Evolutionary conservation across 2,113 vertebrate genomes (phyloP).

Genomic region (Callithrix jacchus): DNA sequence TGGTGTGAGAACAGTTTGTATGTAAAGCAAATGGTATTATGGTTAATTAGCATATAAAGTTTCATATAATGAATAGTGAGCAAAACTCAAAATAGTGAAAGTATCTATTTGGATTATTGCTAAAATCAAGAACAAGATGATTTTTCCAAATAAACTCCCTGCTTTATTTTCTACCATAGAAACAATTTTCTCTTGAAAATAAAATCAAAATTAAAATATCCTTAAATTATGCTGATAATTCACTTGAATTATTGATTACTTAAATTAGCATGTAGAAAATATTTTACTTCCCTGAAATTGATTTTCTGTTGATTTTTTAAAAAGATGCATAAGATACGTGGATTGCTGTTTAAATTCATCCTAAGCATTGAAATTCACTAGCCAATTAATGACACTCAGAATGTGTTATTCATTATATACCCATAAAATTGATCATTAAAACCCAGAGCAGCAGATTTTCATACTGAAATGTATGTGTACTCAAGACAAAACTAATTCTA

Average conservation of each 20-base stretch:
- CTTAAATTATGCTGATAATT: background rate
- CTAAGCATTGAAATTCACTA: conserved; percentile 63
- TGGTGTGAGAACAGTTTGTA: conserved; percentile 29
- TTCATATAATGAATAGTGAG: background rate
- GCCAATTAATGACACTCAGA: conserved; percentile 53
- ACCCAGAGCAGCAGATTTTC: conserved; percentile 53
- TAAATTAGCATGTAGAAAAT: conserved; percentile 52
- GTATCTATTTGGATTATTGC: conserved; percentile 2
- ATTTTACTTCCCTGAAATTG: conserved; percentile 53
- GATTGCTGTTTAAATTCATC: conserved; percentile 38
- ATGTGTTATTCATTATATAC: conserved; percentile 58
- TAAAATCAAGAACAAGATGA: conserved; percentile 16
- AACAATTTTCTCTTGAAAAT: background rate
- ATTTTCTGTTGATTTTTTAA: conserved; percentile 58
- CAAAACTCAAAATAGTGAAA: conserved; percentile 21
- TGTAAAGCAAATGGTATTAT: conserved; percentile 49
- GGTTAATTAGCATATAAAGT: background rate
- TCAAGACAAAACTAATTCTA: conserved; percentile 69
- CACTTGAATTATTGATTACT: conserved; percentile 39
- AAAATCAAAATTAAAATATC: conserved; percentile 20
- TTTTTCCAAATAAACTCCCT: background rate
- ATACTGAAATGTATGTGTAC: conserved; percentile 57
- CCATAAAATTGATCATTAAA: conserved; percentile 69
- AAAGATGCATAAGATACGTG: background rate
- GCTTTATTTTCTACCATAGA: background rate